Conservation (phyloP, 2,888 invertebrate genomes). For the Bellardia bayeri region DNA sequence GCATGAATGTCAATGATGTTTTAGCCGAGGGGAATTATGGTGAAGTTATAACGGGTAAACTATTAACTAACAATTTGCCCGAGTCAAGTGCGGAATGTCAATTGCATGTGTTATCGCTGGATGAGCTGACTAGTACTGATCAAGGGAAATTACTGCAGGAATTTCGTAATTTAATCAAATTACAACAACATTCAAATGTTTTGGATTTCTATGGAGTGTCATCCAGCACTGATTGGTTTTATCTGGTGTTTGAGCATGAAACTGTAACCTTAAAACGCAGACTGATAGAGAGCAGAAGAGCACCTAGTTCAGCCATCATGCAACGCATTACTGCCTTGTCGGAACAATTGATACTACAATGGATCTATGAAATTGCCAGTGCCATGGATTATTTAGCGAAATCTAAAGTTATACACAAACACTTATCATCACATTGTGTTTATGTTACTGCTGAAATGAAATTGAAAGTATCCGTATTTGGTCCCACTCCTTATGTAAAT, state of each 20-base stretch:
- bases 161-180: slow-evolving; percentile 88
- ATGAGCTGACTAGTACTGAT: slow-evolving; percentile 84
- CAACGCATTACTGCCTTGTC: slow-evolving; percentile 86
- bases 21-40: slow-evolving; percentile 92
- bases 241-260: slow-evolving; percentile 90
- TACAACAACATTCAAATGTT: slow-evolving; percentile 89
- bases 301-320: slow-evolving; percentile 77
- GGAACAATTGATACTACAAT: slow-evolving; percentile 87
- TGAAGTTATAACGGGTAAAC: slow-evolving; percentile 89
- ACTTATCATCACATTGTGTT: slow-evolving; percentile 90
- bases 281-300: slow-evolving; percentile 87
- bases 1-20: slow-evolving; percentile 88
- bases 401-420: slow-evolving; percentile 89
- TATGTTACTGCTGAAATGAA: slow-evolving; percentile 87
- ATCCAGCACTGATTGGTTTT: slow-evolving; percentile 90
- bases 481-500: slow-evolving; percentile 88
- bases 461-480: slow-evolving; percentile 91
- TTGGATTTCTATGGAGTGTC: slow-evolving; percentile 91
- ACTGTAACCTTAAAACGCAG: slow-evolving; percentile 89
- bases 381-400: slow-evolving; percentile 90
- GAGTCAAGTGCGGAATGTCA: slow-evolving; percentile 83
- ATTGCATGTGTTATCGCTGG: slow-evolving; percentile 88
- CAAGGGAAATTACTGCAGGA: slow-evolving; percentile 88
- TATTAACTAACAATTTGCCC: slow-evolving; percentile 83
- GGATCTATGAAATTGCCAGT: slow-evolving; percentile 88